Evolutionary conservation across 37 sponge, comb jelly and placozoan genomes (phyloP), one percentile per base, ranked within the genome.

Genomic region (Ianthella basta): DNA sequence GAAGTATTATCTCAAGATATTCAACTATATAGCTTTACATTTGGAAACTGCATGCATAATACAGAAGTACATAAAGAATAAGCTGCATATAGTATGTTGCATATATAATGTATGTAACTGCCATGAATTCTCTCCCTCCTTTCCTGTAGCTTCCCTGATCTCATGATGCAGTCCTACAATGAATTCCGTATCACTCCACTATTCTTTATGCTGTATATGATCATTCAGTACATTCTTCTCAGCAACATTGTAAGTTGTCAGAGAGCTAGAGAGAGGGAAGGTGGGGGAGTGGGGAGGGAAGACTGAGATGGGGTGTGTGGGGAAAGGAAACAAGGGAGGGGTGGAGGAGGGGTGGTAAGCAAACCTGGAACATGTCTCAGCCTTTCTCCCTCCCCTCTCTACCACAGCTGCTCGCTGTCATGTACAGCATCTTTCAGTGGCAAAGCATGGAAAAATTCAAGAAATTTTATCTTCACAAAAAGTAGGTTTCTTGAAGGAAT

Each of bases 161-260:
- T 94, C 25, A 91, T 94, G 92, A 82, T 96, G 88, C 94, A 93
- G 69, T 85, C 91, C 15, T 96, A 91, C 69, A n/a, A 15, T 32
- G 15, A 78, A 8, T n/a, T 60, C 34, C 23, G 20, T 24, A 73
- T 63, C 18, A 56, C 90, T 60, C 86, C 94, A 24, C 15, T 94
- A 23, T 96, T 94, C 84, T 96, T 94, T 80, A 86, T 96, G 12
- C 25, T 91, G 21, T 96, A 83, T 79, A 32, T 93, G 15, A 55
- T 93, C 29, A 80, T 94, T 38, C 80, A 81, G 15, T 73, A 94
- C 55, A 94, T 94, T 89, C 54, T 94, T 40, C 23, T 89, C 73
- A 36, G 74, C 41, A 96, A 87, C 60, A 75, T 96, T 73, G 95
- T 94, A 65, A 72, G 89, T 82, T n/a, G n/a, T n/a, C n/a, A n/a